Conservation (phyloP, 2,797 vertebrate species). For the Fratercula arctica region DNA sequence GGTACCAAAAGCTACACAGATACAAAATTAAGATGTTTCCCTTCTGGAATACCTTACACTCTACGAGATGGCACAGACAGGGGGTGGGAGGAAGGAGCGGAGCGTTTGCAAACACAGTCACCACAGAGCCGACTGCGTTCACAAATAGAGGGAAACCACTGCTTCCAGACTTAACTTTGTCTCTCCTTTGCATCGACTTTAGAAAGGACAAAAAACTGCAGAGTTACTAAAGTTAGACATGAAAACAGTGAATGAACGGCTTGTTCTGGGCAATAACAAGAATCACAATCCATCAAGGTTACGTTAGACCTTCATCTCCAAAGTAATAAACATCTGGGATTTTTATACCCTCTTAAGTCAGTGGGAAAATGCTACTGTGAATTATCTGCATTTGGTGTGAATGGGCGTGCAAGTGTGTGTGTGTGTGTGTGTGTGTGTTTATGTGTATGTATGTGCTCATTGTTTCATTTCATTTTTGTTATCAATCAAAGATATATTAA, state of each 20-base stretch:
- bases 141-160: neutral
- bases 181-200: neutral
- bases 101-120: neutral
- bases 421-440: neutral
- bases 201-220: neutral
- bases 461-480: neutral
- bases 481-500: neutral
- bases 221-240: neutral
- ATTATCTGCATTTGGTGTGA: neutral
- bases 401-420: too few relatives aligned
- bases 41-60: neutral
- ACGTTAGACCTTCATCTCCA: neutral
- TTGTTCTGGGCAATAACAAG: neutral
- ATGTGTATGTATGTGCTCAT: neutral
- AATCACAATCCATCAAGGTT: neutral
- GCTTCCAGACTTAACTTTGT: neutral
- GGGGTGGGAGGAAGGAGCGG: neutral
- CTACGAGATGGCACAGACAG: neutral
- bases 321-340: neutral
- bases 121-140: neutral
- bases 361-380: neutral
- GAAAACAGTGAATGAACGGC: neutral
- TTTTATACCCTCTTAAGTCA: neutral
- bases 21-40: neutral
- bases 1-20: neutral